Evolutionary conservation across 2,888 invertebrate species (phyloP).

Genomic region (Neria commutata): DNA sequence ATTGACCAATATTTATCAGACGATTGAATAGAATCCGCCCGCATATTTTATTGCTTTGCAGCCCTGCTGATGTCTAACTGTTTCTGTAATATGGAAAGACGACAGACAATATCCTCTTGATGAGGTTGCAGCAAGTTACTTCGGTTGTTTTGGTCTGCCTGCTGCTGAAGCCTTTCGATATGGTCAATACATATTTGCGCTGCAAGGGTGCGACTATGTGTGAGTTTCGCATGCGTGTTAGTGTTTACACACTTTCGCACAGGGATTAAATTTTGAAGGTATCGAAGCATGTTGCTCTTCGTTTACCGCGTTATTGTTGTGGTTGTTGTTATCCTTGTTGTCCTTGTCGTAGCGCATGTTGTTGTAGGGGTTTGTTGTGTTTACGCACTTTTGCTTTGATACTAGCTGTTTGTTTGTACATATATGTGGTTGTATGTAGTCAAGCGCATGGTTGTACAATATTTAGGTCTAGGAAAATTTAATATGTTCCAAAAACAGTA

Average conservation of each 20-base stretch:
- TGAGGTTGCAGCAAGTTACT: constrained; percentile 45
- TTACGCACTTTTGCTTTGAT: constrained; percentile 58
- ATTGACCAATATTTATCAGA: not conserved
- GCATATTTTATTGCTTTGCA: not conserved
- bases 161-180: no score
- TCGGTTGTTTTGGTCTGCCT: constrained; percentile 1
- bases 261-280: constrained; percentile 54
- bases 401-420: constrained; percentile 42
- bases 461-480: no score
- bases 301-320: no score
- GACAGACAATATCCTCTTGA: constrained; percentile 47
- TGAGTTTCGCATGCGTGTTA: constrained; percentile 8
- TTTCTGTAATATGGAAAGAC: constrained; percentile 40
- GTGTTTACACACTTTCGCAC: constrained; percentile 7
- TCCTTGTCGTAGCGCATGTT: constrained; percentile 15
- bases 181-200: constrained; percentile 1
- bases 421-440: constrained; percentile 19
- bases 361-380: constrained; percentile 28
- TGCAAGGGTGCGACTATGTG: not conserved
- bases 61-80: constrained; percentile 44
- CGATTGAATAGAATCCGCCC: not conserved
- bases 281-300: constrained; percentile 56
- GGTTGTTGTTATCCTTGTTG: constrained; percentile 32
- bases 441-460: not conserved
- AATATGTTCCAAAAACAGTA: no score